Percentiles rank a stretch among this genome's conserved stretches.
phyloP scores from a whole-genome alignment of 2,113 vertebrate genomes.

The Rhinichthys klamathensis region DNA sequence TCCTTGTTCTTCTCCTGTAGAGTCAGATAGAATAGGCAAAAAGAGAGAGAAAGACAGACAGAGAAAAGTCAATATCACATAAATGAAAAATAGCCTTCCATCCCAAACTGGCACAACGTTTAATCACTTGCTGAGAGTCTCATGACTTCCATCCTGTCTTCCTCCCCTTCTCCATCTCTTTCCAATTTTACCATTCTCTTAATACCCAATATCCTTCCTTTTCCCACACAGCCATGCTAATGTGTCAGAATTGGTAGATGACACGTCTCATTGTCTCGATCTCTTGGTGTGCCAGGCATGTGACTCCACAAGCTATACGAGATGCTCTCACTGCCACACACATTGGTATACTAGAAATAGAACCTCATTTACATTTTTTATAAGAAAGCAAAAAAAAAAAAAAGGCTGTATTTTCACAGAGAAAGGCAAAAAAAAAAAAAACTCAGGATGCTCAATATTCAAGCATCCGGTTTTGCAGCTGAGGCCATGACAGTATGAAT shows the following conservation, averaged over 20 bases:
- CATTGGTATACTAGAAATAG: constrained; percentile 1
- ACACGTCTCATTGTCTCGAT: constrained; percentile 23
- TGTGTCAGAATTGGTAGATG: constrained; percentile 32
- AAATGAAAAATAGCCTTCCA: constrained; percentile 15
- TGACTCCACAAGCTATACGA: constrained; percentile 17
- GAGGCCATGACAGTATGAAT: constrained; percentile 21
- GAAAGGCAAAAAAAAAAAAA: background rate
- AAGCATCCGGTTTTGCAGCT: background rate
- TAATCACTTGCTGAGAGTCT: background rate
- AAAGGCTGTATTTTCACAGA: background rate
- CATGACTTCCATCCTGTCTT: background rate
- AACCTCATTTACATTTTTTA: constrained; percentile 31
- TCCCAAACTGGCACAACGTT: constrained; percentile 10
- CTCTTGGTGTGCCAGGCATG: constrained; percentile 3
- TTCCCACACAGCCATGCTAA: constrained; percentile 32
- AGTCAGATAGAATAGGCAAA: background rate
- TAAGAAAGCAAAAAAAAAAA: constrained; percentile 1
- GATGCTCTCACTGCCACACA: background rate
- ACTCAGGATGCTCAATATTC: background rate
- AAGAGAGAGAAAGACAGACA: constrained; percentile 3
- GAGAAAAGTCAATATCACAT: constrained; percentile 2
- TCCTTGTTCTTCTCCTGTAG: constrained; percentile 84
- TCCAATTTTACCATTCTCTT: constrained; percentile 6
- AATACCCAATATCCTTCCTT: background rate
- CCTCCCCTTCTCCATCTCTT: background rate